A percentile compares a stretch with the other conserved stretches of the same genome.
Evolutionary conservation across 1,140 invertebrate genomes (phyloP).

Genomic region (Steinernema feltiae): DNA sequence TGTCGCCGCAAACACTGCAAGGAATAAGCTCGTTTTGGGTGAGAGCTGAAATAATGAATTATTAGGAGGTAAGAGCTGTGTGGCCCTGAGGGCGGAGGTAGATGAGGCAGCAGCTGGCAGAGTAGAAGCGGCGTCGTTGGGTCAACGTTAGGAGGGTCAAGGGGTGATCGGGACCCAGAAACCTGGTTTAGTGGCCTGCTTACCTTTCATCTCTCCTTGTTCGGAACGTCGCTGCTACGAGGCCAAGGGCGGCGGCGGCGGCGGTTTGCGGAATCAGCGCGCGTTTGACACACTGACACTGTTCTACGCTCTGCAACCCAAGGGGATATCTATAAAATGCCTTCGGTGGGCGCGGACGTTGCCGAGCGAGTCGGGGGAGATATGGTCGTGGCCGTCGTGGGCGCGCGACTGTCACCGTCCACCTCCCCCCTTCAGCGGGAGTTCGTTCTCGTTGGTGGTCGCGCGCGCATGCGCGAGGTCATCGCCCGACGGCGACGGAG

Average conservation of each 20-base stretch:
- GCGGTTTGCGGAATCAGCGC: not conserved
- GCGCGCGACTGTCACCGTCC: slow-evolving; percentile 6
- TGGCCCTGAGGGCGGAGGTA: slow-evolving; percentile 1
- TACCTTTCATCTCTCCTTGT: slow-evolving; percentile 10
- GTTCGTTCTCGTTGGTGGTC: not conserved
- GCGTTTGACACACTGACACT: slow-evolving; percentile 12
- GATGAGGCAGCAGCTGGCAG: not conserved
- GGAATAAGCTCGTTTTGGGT: slow-evolving; percentile 99
- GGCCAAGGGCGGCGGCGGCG: slow-evolving; percentile 12
- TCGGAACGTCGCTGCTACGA: slow-evolving; percentile 9
- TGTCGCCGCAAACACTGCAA: slow-evolving; percentile 98
- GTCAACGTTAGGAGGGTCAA: slow-evolving; percentile 3
- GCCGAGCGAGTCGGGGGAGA: not conserved
- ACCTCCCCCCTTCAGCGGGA: not conserved
- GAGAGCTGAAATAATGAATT: slow-evolving; percentile 65
- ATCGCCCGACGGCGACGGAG: not conserved
- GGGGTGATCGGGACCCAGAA: slow-evolving; percentile 12
- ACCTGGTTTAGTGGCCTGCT: slow-evolving; percentile 14
- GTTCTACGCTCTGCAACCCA: not conserved
- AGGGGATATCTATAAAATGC: slow-evolving; percentile 13
- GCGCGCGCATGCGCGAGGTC: not conserved
- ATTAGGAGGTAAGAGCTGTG: too few relatives aligned
- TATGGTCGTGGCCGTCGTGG: not conserved
- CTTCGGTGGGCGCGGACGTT: slow-evolving; percentile 12
- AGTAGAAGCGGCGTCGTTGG: too few relatives aligned